Evolutionary conservation across 2,888 invertebrate genomes (phyloP), one percentile per base, ranked within the genome.

Genomic region (Malthinus seriepunctatus): DNA sequence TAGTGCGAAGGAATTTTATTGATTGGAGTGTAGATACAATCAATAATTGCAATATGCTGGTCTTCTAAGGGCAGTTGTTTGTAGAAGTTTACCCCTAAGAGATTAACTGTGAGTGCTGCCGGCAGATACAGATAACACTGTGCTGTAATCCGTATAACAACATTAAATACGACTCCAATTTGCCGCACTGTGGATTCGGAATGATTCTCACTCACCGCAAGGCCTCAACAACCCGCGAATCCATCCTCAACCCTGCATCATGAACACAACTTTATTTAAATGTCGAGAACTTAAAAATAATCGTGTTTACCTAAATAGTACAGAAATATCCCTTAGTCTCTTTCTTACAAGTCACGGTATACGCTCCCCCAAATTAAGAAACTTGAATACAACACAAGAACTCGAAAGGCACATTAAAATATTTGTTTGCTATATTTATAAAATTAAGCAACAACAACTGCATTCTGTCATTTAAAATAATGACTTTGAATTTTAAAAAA

Each of bases 91-190:
- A 63, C 66, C 39, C 68, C 65, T 64, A 63, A 72, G 73, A 77
- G 78, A 77, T 77, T 78, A 78, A 76, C 73, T 72, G 70, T 71
- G 73, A 70, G 73, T 71, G 76, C 72, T 75, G 75, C 65, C 62
- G 76, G 76, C 75, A 75, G 76, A 72, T 73, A 74, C 74, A 77
- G 77, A 77, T 77, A 77, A 77, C 76, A 63, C 57, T 62, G 63
- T 53, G 60, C 75, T 73, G 75, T 78, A 78, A 79, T 78, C 78
- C 79, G 74, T 78, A 78, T 80, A 81, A 80, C 79, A 80, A 79
- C 80, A 79, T 80, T 80, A 80, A 80, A 80, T 80, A 79, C 80
- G 78, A 77, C 78, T 79, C 76, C 80, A 80, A 80, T 80, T 80
- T 80, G 77, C 80, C 80, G 80, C 80, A 76, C 78, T 78, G 80